These are phyloP conservation scores for Atta colombica DNA, from an alignment of 1,140 invertebrate genomes.

Conservation along the genomic window DNA sequence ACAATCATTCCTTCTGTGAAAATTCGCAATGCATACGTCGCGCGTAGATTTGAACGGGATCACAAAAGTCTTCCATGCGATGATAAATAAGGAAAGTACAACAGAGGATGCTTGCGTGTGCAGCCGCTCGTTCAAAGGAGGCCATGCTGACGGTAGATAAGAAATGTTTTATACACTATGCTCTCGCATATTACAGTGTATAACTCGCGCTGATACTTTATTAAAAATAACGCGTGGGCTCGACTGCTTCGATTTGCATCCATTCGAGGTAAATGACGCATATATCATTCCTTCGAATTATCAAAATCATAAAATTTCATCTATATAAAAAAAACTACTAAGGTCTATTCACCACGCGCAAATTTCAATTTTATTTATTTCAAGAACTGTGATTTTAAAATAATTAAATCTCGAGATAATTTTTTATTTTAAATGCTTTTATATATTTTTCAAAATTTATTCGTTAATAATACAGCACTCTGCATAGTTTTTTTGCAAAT, in stretches of 20 bases:
- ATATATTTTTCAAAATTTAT: not conserved
- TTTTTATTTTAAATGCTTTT: conserved; percentile 6
- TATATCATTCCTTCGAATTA: not conserved
- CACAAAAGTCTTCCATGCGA: not conserved
- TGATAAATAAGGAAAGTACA: conserved; percentile 33
- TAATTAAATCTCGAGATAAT: not conserved
- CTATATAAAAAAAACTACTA: not conserved
- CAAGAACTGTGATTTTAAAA: not conserved
- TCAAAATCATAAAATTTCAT: conserved; percentile 3
- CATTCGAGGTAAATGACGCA: not conserved
- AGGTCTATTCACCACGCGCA: not conserved
- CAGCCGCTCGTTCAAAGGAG: conserved; percentile 23
- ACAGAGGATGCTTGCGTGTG: not conserved
- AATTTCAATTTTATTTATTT: not conserved
- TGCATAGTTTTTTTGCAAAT: not conserved
- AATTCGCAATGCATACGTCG: not conserved
- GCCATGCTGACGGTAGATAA: conserved; percentile 77
- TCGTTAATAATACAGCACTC: not conserved
- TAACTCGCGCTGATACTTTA: conserved; percentile 71
- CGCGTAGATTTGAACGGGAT: not conserved
- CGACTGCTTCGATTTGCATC: conserved; percentile 7
- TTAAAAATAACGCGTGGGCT: conserved; percentile 79
- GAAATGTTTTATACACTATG: conserved; percentile 78
- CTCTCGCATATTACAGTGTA: conserved; percentile 68
- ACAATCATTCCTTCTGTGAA: no score